Evolutionary conservation across 1,140 invertebrate genomes (phyloP), one percentile per base, ranked within the genome.

Genomic region (Diprion similis): DNA sequence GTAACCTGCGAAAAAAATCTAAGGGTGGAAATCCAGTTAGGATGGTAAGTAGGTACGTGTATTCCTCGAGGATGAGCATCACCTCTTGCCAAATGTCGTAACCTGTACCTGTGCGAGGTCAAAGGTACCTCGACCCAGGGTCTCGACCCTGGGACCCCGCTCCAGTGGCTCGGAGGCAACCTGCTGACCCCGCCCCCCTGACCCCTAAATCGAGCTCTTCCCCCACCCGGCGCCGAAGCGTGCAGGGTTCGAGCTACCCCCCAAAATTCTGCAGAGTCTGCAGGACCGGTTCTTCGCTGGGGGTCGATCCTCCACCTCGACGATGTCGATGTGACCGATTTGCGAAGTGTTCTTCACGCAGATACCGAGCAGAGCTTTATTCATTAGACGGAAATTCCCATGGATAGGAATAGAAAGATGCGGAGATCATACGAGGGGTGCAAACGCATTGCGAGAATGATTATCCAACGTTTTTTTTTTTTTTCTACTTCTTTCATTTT

Each of bases 331-430:
- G 67, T 70, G n/a, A 17, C 68, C 11, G 67, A 76, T 76, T 69
- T 24, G 51, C 11, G 24, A 45, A 45, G 19, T 71, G 65, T 65
- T 68, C 13, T n/a, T 13, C 7, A 18, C 0, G 24, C 13, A 13
- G 17, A 37, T 67, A 51, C 45, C 13, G 65, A 15, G 11, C 9
- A 17, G n/a, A 78, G 82, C 81, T 83, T 83, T 83, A 83, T 84
- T 84, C 83, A 83, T 82, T 78, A 81, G 80, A 66, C 17, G 4
- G 10, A 68, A 71, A 74, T 82, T 84, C 83, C 80, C 82, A 83
- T 78, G 77, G 75, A 72, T 24, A 7, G 24, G 18, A 70, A n/a
- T n/a, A n/a, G n/a, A n/a, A n/a, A n/a, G n/a, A n/a, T n/a, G n/a
- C n/a, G n/a, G n/a, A n/a, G n/a, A n/a, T n/a, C n/a, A n/a, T 4